A percentile compares a stretch with the other conserved stretches of the same genome.
Evolutionary conservation across 2,797 vertebrate species (phyloP).

Genomic region (Neosilurus hyrtlii): DNA sequence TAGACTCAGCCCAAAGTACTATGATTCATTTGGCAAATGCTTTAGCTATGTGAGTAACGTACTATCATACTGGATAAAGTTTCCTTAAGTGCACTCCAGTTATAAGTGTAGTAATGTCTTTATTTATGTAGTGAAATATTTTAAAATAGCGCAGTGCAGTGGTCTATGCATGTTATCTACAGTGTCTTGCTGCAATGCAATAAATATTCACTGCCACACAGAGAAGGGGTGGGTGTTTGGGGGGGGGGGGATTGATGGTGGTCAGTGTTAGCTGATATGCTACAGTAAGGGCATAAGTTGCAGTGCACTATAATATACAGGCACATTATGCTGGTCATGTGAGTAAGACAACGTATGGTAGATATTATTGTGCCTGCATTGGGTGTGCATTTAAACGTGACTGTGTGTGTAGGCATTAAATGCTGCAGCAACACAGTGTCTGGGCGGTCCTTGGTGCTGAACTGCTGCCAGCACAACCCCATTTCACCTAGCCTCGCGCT

Average conservation of each 20-base stretch:
- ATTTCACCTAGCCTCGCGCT: slow-evolving; percentile 49
- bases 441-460: slow-evolving; percentile 46
- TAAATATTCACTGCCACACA: slow-evolving; percentile 36
- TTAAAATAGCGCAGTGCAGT: slow-evolving; percentile 3
- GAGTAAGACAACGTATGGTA: background rate
- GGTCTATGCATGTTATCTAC: slow-evolving; percentile 9
- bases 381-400: slow-evolving; percentile 61
- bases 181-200: slow-evolving; percentile 23
- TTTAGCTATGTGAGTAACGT: background rate
- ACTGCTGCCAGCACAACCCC: slow-evolving; percentile 48
- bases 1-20: slow-evolving; percentile 9
- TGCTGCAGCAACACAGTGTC: slow-evolving; percentile 31
- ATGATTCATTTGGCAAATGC: background rate
- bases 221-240: slow-evolving; percentile 21
- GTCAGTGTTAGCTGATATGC: background rate
- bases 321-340: slow-evolving; percentile 5
- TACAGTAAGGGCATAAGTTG: slow-evolving; percentile 1
- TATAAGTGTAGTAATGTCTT: background rate
- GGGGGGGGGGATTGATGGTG: background rate
- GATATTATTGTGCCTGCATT: background rate
- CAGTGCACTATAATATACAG: background rate
- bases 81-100: background rate
- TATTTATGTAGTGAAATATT: background rate
- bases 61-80: background rate
- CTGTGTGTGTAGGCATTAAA: slow-evolving; percentile 43